Evolutionary conservation across 2,113 vertebrate genomes (phyloP), one percentile per base, ranked within the genome.

Genomic region (Prochilodus magdalenae): DNA sequence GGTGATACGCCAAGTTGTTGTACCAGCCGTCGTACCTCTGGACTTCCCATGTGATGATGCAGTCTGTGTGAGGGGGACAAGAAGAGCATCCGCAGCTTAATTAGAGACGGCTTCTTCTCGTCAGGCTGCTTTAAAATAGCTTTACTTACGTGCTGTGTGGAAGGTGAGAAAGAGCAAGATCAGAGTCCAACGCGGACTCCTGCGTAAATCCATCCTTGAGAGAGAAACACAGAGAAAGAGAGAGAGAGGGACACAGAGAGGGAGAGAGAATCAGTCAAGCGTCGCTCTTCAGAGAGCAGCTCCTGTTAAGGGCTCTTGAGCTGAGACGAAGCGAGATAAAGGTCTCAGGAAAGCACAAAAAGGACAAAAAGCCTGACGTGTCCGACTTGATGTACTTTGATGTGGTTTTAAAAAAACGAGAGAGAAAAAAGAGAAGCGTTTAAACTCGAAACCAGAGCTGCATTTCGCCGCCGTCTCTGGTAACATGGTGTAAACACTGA

Each of bases 1-100:
- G 85, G 55, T 96, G 97, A 82, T 93, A 79, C 49, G 94, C 93
- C 78, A 98, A 87, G 85, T 96, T 99, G 94, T 99, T 99, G 91
- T 97, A 99, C 98, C 98, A 99, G 24, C 98, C 98, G 0, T 99
- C 98, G 0, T 96, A 97, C 63, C 98, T 96, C 85, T 97, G 95
- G 0, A 96, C 90, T 90, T 99, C 97, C 97, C 97, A 98, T 30
- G 88, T 62, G 5, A 87, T 82, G 78, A 80, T 91, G 2, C 90
- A 75, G 40, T 90, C 97, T 99, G 91, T 44, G 49, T 7, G 49
- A 49, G 55, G 12, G 20, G 0, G 26, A 1, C 4, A 55, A 22
- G 0, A 5, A 36, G 65, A 67, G 30, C 4, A 2, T 22, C 7
- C 20, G 26, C 53, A 22, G 20, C 2, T 14, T 22, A 0, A 57